These are phyloP conservation scores for Cecropterus lyciades DNA, from an alignment of 1,140 invertebrate genomes.

Conservation along the genomic window DNA sequence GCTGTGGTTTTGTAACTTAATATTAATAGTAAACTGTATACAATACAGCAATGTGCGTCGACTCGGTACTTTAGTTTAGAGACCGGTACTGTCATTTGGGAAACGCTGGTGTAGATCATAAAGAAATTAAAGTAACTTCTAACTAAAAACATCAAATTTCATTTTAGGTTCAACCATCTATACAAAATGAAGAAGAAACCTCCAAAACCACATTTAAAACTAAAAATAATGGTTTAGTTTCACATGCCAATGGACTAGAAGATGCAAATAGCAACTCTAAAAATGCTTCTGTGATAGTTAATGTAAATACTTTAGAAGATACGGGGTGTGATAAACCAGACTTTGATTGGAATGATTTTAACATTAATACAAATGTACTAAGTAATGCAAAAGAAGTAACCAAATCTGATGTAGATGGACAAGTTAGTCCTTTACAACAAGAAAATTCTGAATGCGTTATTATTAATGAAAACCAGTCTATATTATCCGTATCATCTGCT, in stretches of 20 bases:
- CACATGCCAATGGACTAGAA: neutral
- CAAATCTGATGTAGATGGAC: neutral
- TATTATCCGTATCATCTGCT: slow-evolving; percentile 42
- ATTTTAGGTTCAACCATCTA: neutral
- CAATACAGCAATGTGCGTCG: no score
- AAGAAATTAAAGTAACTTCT: no score
- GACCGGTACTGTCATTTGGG: no score
- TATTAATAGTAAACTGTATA: no score
- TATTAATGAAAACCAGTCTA: slow-evolving; percentile 26
- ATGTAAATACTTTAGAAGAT: neutral
- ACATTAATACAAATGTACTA: neutral
- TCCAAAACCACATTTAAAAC: neutral
- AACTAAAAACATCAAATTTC: no score
- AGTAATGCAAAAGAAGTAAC: no score
- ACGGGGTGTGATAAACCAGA: neutral
- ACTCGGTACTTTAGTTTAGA: no score
- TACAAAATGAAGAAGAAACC: neutral
- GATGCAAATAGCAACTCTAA: neutral
- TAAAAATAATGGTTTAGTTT: neutral
- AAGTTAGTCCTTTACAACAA: slow-evolving; percentile 1
- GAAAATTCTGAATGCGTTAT: slow-evolving; percentile 7
- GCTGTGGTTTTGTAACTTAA: no score
- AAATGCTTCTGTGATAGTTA: neutral
- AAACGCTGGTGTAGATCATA: neutral
- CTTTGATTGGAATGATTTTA: no score